A percentile compares a stretch with the other conserved stretches of the same genome.
Evolutionary conservation across 2,888 invertebrate species (phyloP).

Genomic region (Toxonevra muliebris): DNA sequence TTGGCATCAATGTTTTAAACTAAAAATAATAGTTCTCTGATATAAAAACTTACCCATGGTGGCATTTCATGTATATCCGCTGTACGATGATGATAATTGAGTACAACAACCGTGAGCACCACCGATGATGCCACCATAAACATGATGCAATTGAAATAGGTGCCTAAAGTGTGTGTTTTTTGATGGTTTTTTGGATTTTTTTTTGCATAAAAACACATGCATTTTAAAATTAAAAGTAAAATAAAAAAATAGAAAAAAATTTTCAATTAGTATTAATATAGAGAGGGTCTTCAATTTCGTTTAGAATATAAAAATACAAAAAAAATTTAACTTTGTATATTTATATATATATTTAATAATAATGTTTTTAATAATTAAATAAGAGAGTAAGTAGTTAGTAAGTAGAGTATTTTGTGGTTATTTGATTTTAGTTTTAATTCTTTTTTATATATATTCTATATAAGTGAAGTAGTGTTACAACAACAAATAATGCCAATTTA

Average conservation of each 20-base stretch:
- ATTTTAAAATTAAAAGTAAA: constrained; percentile 56
- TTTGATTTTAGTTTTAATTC: too few relatives aligned
- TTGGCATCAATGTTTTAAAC: too few relatives aligned
- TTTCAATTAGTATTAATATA: constrained; percentile 1
- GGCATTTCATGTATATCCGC: constrained; percentile 98
- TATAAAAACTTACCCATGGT: constrained; percentile 81
- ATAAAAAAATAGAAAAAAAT: constrained; percentile 40
- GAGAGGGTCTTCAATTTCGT: constrained; percentile 25
- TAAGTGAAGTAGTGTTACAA: not conserved
- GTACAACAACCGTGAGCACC: constrained; percentile 94
- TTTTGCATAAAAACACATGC: not conserved
- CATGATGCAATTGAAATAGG: constrained; percentile 99
- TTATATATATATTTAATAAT: not conserved
- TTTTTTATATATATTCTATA: not conserved
- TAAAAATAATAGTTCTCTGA: too few relatives aligned
- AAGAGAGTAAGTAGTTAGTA: constrained; percentile 3
- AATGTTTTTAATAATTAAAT: constrained; percentile 4
- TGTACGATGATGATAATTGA: constrained; percentile 97
- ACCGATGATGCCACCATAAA: constrained; percentile 99
- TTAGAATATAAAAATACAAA: constrained; percentile 27
- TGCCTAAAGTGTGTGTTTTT: constrained; percentile 72
- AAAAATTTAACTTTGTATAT: constrained; percentile 21
- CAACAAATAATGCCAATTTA: not conserved
- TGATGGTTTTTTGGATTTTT: constrained; percentile 47
- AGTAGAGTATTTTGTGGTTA: constrained; percentile 1